Evolutionary conservation across 2,113 vertebrate genomes (phyloP).

Genomic region (Laticauda laticaudata): DNA sequence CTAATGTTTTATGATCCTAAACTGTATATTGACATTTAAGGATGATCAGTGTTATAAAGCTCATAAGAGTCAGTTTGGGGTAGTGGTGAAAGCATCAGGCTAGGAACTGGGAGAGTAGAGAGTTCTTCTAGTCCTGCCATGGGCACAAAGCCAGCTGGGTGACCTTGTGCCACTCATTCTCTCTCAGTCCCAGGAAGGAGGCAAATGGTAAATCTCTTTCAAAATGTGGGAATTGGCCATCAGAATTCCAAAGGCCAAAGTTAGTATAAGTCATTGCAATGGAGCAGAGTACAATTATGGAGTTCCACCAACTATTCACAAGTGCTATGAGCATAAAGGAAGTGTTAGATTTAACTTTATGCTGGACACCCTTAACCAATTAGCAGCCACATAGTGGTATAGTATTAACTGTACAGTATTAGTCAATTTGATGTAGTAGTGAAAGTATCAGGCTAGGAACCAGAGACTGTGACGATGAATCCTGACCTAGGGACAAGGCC

Average conservation of each 20-base stretch:
- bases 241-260: not conserved
- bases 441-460: not conserved
- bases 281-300: not conserved
- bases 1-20: not conserved
- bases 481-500: not conserved
- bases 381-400: not conserved
- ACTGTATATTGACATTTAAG: not conserved
- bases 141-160: not conserved
- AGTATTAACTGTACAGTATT: not conserved
- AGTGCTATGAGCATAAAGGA: too few relatives aligned
- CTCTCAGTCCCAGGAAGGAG: not conserved
- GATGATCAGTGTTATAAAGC: not conserved
- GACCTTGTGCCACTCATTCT: not conserved
- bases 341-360: not conserved
- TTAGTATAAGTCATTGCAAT: not conserved
- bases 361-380: not conserved
- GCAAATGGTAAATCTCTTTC: not conserved
- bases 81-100: not conserved
- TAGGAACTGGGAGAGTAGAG: not conserved
- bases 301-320: not conserved
- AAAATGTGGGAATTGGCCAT: not conserved
- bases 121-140: not conserved
- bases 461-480: not conserved
- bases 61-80: not conserved
- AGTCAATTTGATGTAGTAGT: not conserved